Conservation (phyloP, 2,888 invertebrate species). For the Odontocerum albicorne region DNA sequence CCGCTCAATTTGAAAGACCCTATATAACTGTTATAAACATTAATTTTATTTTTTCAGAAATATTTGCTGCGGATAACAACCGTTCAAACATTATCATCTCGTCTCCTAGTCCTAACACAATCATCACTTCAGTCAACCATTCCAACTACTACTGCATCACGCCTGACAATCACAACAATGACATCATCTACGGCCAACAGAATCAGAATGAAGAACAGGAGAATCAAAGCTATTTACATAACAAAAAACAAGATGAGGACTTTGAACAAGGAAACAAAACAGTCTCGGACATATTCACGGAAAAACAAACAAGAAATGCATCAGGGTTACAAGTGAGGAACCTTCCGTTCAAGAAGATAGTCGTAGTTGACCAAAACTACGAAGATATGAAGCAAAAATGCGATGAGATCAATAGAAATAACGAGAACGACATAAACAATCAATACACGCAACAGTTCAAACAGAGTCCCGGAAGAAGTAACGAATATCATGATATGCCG, state of each 20-base stretch:
- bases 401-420: not conserved
- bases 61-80: conserved; percentile 24
- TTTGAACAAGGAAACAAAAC: conserved; percentile 24
- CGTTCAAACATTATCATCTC: conserved; percentile 44
- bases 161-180: conserved; percentile 12
- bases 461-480: not conserved
- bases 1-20: too few relatives aligned
- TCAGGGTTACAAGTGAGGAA: conserved; percentile 15
- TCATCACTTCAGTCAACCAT: conserved; percentile 54
- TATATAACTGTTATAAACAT: not conserved
- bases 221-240: conserved; percentile 7
- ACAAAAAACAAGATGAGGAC: conserved; percentile 22
- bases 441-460: conserved; percentile 18
- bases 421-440: conserved; percentile 9
- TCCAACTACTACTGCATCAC: conserved; percentile 51
- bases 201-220: conserved; percentile 8
- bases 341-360: conserved; percentile 31
- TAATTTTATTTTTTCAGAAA: conserved; percentile 14
- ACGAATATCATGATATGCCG: not conserved
- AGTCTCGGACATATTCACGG: conserved; percentile 26
- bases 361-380: conserved; percentile 21
- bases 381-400: conserved; percentile 8
- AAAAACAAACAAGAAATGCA: conserved; percentile 17
- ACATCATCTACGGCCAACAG: conserved; percentile 1
- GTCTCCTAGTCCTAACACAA: conserved; percentile 55